A percentile compares a stretch with the other conserved stretches of the same genome.
Conservation (phyloP, 2,113 vertebrate species). For the Lota lota region DNA sequence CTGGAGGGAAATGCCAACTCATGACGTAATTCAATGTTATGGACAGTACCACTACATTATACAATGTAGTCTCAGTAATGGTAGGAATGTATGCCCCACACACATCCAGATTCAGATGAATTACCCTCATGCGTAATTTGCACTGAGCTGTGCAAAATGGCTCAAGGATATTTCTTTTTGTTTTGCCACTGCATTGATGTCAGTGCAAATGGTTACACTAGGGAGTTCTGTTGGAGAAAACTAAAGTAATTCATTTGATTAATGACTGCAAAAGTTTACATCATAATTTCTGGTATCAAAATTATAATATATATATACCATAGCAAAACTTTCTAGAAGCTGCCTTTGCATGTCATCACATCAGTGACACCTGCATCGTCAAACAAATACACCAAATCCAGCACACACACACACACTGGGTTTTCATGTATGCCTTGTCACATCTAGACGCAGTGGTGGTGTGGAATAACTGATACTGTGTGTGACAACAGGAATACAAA, state of each 20-base stretch:
- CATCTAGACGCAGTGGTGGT: too few relatives aligned
- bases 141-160: constrained; percentile 53
- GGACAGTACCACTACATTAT: too few relatives aligned
- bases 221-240: constrained; percentile 43
- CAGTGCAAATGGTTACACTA: constrained; percentile 31
- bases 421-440: too few relatives aligned
- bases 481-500: neutral
- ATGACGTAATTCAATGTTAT: too few relatives aligned
- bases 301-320: neutral
- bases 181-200: constrained; percentile 38
- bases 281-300: constrained; percentile 22
- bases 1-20: too few relatives aligned
- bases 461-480: too few relatives aligned
- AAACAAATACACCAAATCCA: constrained; percentile 25
- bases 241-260: constrained; percentile 10
- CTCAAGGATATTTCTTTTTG: constrained; percentile 44
- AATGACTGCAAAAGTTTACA: constrained; percentile 45
- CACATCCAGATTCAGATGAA: constrained; percentile 43
- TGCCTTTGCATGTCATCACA: constrained; percentile 42
- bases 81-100: too few relatives aligned
- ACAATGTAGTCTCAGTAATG: too few relatives aligned
- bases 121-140: constrained; percentile 51
- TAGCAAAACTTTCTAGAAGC: constrained; percentile 31
- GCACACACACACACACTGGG: constrained; percentile 15
- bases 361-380: constrained; percentile 18